Conservation (phyloP, 2,113 vertebrate species). For the Gymnarchus niloticus region DNA sequence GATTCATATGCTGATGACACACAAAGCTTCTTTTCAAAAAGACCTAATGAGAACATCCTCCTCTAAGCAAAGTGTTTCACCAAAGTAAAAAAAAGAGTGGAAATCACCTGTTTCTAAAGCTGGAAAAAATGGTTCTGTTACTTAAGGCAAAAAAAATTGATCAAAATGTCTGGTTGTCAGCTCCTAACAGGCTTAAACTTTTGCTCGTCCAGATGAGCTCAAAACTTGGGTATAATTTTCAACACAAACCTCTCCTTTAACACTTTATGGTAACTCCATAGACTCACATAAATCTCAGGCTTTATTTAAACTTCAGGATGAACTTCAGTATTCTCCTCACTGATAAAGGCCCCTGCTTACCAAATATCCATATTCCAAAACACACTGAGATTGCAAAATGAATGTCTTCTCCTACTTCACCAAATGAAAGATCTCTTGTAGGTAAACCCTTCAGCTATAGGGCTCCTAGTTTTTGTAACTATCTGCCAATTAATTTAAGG, state of each 20-base stretch:
- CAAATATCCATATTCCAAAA: not conserved
- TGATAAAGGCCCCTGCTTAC: not conserved
- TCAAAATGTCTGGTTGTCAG: not conserved
- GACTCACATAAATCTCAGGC: too few species aligned
- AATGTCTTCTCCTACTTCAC: too few species aligned
- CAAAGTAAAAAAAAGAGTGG: not conserved
- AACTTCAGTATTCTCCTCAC: not conserved
- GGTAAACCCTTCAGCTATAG: not conserved
- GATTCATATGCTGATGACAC: not conserved
- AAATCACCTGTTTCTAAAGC: not conserved
- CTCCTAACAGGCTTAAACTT: not conserved
- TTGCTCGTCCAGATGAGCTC: not conserved
- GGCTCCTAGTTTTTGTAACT: not conserved
- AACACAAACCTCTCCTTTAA: not conserved
- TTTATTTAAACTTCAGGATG: not conserved
- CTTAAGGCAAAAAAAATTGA: not conserved
- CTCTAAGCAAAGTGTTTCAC: not conserved
- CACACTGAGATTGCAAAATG: too few species aligned
- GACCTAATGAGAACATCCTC: not conserved
- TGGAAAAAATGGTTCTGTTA: not conserved
- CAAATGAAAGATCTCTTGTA: not conserved
- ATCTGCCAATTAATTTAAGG: not conserved
- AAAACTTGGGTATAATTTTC: constrained; percentile 9
- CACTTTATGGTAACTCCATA: not conserved
- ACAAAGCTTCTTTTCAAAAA: not conserved